Percentiles rank a stretch among this genome's conserved stretches.
These are phyloP conservation scores for Morphnarchus princeps DNA, from an alignment of 2,113 vertebrate species.

Conservation along the genomic window DNA sequence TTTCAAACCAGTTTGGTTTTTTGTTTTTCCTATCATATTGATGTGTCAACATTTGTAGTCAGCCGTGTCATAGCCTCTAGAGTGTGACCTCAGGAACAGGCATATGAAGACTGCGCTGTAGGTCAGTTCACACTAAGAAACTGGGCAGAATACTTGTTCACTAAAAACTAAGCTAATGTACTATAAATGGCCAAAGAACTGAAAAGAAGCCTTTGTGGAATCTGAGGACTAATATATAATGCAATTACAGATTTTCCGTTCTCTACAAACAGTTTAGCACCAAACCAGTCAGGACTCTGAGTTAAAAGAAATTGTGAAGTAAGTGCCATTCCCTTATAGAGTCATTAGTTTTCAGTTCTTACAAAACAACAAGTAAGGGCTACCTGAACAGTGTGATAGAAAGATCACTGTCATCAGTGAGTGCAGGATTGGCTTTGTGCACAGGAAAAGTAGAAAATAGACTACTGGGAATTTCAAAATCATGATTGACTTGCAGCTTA, in stretches of 20 bases:
- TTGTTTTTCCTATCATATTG: neutral
- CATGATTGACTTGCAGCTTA: neutral
- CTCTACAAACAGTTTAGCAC: neutral
- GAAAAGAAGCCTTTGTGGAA: neutral
- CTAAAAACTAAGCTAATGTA: neutral
- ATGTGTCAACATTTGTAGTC: neutral
- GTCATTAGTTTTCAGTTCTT: neutral
- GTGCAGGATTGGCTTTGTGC: neutral
- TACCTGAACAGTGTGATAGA: neutral
- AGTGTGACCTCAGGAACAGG: neutral
- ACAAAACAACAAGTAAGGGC: neutral
- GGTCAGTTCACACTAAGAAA: neutral
- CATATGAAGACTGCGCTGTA: neutral
- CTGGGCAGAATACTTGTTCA: neutral
- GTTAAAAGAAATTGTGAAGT: neutral
- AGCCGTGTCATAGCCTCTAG: neutral
- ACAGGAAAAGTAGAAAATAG: neutral
- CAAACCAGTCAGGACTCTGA: neutral
- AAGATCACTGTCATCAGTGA: neutral
- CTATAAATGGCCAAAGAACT: neutral
- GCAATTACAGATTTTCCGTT: neutral
- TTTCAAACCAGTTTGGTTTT: neutral
- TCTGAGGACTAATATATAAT: neutral
- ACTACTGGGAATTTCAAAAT: neutral
- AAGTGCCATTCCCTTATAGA: neutral